phyloP scores from a whole-genome alignment of 2,888 invertebrate species.

The Caenorhabditis sp. region DNA sequence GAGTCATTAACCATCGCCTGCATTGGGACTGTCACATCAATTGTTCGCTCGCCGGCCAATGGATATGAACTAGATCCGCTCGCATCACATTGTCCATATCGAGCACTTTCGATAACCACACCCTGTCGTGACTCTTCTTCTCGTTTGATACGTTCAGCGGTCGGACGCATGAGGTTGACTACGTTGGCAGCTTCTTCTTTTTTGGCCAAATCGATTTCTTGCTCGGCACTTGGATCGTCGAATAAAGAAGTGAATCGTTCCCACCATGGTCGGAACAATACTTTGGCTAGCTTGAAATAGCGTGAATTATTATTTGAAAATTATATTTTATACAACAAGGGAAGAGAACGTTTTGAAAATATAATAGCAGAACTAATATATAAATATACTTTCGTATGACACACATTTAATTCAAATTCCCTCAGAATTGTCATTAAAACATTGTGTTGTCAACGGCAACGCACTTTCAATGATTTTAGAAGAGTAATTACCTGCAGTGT shows the following conservation, averaged over 20 bases:
- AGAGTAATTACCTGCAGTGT: conserved; percentile 42
- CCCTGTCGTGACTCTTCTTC: conserved; percentile 86
- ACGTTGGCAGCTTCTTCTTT: conserved; percentile 63
- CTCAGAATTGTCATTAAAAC: too few relatives aligned
- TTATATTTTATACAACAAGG: too few relatives aligned
- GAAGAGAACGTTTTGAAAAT: too few relatives aligned
- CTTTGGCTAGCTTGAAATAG: conserved; percentile 32
- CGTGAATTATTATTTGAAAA: too few relatives aligned
- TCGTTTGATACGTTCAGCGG: conserved; percentile 82
- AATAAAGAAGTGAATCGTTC: conserved; percentile 50
- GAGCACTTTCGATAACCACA: conserved; percentile 83
- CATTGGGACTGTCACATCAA: conserved; percentile 87
- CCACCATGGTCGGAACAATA: conserved; percentile 55
- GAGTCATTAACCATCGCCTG: conserved; percentile 93
- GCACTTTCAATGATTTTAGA: too few relatives aligned
- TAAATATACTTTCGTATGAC: too few relatives aligned
- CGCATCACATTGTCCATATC: conserved; percentile 53
- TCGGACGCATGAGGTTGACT: conserved; percentile 85
- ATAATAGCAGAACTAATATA: too few relatives aligned
- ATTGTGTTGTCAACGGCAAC: too few relatives aligned
- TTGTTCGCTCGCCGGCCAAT: conserved; percentile 60
- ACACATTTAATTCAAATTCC: too few relatives aligned
- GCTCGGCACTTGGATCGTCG: conserved; percentile 55
- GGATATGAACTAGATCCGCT: conserved; percentile 59
- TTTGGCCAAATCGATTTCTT: conserved; percentile 61